Percentiles rank a stretch among this genome's conserved stretches.
These are phyloP conservation scores for Eupithecia pulchellata DNA, from an alignment of 2,888 invertebrate genomes.

Conservation along the genomic window DNA sequence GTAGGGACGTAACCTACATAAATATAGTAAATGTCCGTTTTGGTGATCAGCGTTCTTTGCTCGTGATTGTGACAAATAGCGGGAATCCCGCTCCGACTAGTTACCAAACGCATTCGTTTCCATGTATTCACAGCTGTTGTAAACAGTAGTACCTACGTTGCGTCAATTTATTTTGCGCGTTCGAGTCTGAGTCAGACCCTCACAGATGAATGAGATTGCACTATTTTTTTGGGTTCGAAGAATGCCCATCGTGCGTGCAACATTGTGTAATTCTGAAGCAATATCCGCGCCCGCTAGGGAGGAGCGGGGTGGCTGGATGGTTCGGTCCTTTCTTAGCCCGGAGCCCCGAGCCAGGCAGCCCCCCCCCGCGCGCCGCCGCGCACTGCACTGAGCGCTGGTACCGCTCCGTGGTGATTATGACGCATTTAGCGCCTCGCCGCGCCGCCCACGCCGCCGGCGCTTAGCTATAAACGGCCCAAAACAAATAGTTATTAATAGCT, in stretches of 20 bases:
- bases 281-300: not conserved
- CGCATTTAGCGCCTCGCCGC: conserved; percentile 40
- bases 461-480: conserved; percentile 26
- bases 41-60: not conserved
- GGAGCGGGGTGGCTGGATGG: not conserved
- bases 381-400: no score
- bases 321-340: not conserved
- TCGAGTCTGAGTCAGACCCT: conserved; percentile 4
- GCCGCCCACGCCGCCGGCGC: no score
- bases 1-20: not conserved
- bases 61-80: not conserved
- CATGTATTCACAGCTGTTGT: not conserved
- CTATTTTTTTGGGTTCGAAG: conserved; percentile 2
- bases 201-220: conserved; percentile 12
- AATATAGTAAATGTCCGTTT: not conserved
- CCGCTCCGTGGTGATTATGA: conserved; percentile 21
- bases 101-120: not conserved
- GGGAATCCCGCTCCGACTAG: not conserved
- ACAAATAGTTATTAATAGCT: conserved; percentile 25
- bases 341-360: no score
- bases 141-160: not conserved
- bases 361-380: no score
- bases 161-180: not conserved
- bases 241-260: not conserved
- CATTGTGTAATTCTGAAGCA: conserved; percentile 2